Evolutionary conservation across 2,113 vertebrate species (phyloP), one percentile per base, ranked within the genome.

Genomic region (Proteles cristata): DNA sequence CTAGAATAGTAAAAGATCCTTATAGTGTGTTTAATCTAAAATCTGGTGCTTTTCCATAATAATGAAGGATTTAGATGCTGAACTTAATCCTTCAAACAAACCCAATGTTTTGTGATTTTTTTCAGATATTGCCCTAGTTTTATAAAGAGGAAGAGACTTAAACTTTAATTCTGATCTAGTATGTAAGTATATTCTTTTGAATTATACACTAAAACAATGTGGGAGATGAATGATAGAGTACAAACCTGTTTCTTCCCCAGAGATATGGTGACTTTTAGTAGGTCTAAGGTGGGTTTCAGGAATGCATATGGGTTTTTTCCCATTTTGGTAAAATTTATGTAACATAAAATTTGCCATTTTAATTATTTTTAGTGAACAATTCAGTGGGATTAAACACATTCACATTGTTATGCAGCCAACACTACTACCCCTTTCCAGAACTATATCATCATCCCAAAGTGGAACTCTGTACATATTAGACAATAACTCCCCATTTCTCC

Each of bases 31-130:
- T 96, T 94, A 95, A 80, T 97, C 23, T 61, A 39, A 94, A 93
- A 98, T 53, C 87, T 80, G 33, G 71, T 73, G 92, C 88, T 96
- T 98, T 96, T 83, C 61, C n/a, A 80, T 96, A 91, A 71, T 97
- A 97, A 93, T 61, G 33, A 98, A 81, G 81, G 68, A 0, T 94
- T 97, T 96, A 74, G 31, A 69, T 71, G 25, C 80, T 88, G 58
- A 95, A 84, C 33, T 68, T 96, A 80, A 96, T 92, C 65, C 50
- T 98, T 96, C 84, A 93, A 93, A 79, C 88, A 26, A 90, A 33
- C 1, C 74, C 77, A 55, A 5, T 35, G 39, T 23, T 33, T 92
- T 89, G 26, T 88, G 61, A 81, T 39, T 87, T 98, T 98, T 82
- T 90, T 76, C 25, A 92, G 77, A 65, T 73, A 68, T 48, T 82